These are phyloP conservation scores for Pangasius djambal DNA, from an alignment of 2,797 vertebrate species.

Conservation along the genomic window DNA sequence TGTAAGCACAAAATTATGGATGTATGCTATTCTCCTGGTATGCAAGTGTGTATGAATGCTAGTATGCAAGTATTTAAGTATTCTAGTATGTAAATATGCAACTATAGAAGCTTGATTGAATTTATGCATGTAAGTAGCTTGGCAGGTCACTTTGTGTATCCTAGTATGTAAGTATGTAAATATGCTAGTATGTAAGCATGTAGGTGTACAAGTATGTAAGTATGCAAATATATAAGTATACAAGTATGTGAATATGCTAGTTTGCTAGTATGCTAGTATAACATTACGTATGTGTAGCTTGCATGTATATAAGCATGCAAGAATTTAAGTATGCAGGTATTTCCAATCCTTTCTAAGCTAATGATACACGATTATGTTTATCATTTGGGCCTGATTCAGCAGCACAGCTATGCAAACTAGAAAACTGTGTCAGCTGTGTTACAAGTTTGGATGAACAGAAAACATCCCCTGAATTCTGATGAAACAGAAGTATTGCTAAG, in stretches of 20 bases:
- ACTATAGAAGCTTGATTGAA: not conserved
- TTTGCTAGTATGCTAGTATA: not conserved
- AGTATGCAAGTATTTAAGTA: not conserved
- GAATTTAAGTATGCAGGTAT: not conserved
- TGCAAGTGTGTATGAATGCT: not conserved
- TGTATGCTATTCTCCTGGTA: not conserved
- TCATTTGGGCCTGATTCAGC: not conserved
- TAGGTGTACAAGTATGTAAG: not conserved
- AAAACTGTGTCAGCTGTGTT: not conserved
- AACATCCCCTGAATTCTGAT: slow-evolving; percentile 2
- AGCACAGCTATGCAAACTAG: not conserved
- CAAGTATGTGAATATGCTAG: not conserved
- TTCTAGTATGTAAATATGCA: not conserved
- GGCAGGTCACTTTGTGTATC: not conserved
- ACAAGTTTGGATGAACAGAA: not conserved
- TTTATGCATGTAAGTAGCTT: not conserved
- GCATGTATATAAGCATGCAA: not conserved
- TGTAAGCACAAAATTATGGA: not conserved
- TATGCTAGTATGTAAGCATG: not conserved
- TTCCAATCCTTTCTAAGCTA: not conserved
- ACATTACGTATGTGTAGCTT: not conserved
- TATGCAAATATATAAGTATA: not conserved
- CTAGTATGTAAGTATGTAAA: not conserved
- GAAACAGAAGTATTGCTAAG: not conserved
- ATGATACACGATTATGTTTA: not conserved